phyloP scores from a whole-genome alignment of 2,888 invertebrate species.

The Cosmorhoe ocellata region DNA sequence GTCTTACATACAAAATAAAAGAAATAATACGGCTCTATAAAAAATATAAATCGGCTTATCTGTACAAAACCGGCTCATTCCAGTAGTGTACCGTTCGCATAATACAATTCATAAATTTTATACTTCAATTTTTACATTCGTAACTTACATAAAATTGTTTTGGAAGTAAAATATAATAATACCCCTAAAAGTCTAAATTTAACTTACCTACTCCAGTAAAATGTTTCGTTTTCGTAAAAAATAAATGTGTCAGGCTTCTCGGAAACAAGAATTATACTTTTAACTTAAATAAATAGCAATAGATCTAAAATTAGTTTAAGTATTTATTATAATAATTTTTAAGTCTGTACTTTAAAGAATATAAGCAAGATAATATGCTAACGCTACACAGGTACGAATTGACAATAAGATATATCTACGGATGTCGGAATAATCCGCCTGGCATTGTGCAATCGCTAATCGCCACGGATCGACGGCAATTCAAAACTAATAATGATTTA shows the following conservation, averaged over 20 bases:
- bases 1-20: constrained; percentile 66
- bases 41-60: constrained; percentile 81
- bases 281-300: no score
- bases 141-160: no score
- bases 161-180: no score
- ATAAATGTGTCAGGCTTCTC: no score
- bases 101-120: constrained; percentile 12
- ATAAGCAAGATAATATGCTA: constrained; percentile 31
- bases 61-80: constrained; percentile 78
- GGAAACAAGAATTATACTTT: no score
- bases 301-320: no score
- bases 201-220: no score
- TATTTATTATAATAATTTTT: no score
- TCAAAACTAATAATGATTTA: constrained; percentile 81
- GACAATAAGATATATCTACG: constrained; percentile 79
- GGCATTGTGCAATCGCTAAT: constrained; percentile 80
- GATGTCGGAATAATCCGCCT: constrained; percentile 71
- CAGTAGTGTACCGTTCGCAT: constrained; percentile 61
- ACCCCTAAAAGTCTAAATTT: no score
- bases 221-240: no score
- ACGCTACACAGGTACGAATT: constrained; percentile 74
- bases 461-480: constrained; percentile 72
- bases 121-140: no score
- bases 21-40: constrained; percentile 70
- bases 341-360: no score